Evolutionary conservation across 2,888 invertebrate species (phyloP).

Genomic region (Ennomos quercinarius): DNA sequence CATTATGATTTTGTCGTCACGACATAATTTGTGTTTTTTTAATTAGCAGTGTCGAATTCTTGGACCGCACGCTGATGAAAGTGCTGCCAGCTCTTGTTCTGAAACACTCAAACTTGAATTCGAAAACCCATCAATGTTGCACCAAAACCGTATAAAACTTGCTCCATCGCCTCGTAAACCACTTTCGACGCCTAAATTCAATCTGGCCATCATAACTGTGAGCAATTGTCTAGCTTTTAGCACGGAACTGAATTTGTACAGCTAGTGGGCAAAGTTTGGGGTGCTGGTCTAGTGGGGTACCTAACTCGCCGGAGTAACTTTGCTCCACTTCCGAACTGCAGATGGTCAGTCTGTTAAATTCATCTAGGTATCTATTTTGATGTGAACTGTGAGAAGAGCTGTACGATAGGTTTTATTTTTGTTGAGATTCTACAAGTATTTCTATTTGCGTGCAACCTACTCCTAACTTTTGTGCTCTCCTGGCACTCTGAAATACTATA

Average conservation of each 20-base stretch:
- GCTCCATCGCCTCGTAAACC: conserved; percentile 32
- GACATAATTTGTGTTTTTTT: conserved; percentile 51
- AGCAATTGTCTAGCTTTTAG: conserved; percentile 56
- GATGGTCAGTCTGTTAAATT: conserved; percentile 40
- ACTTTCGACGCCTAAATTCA: conserved; percentile 53
- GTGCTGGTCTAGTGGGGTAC: conserved; percentile 19
- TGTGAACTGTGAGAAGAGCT: background rate
- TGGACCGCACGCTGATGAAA: background rate
- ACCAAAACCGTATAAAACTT: conserved; percentile 34
- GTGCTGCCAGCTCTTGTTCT: conserved; percentile 2
- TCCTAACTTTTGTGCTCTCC: no score
- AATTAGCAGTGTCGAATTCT: background rate
- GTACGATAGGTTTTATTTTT: background rate
- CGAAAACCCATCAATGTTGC: conserved; percentile 24
- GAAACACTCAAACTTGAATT: conserved; percentile 12
- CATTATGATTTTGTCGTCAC: no score
- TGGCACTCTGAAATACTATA: no score
- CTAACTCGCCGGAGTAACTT: conserved; percentile 47
- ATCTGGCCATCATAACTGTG: conserved; percentile 56
- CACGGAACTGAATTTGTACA: conserved; percentile 35
- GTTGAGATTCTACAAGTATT: no score
- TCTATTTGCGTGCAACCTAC: no score
- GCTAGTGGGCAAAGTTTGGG: conserved; percentile 38
- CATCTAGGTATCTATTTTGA: conserved; percentile 22
- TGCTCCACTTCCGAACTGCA: conserved; percentile 42